phyloP scores from a whole-genome alignment of 2,113 vertebrate genomes.

The Sakesphorus luctuosus region DNA sequence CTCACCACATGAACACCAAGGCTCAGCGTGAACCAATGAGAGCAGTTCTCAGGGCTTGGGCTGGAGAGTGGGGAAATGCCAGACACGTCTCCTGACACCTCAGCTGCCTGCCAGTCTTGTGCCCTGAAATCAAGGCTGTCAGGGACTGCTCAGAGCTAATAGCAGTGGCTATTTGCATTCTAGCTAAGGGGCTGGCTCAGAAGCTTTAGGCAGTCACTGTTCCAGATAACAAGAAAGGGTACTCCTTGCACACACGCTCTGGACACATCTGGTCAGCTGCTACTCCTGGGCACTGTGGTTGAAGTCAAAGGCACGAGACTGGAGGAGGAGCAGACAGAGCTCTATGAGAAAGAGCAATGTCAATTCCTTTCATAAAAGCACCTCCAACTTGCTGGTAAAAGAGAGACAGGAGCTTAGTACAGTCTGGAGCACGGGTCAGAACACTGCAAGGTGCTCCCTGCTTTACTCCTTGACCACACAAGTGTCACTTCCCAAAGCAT shows the following conservation, averaged over 20 bases:
- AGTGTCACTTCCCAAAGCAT: background rate
- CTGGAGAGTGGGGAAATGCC: background rate
- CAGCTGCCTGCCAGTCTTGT: slow-evolving; percentile 5
- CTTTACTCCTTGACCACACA: background rate
- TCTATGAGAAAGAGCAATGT: background rate
- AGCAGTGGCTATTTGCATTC: background rate
- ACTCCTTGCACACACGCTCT: background rate
- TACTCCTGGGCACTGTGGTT: background rate
- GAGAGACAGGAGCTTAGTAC: background rate
- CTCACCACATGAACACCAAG: background rate
- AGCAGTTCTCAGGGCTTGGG: background rate
- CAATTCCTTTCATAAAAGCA: background rate
- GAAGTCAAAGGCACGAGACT: background rate
- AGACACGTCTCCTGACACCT: background rate
- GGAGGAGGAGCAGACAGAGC: background rate
- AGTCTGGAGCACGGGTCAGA: background rate
- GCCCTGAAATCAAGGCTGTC: slow-evolving; percentile 2
- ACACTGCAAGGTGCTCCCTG: background rate
- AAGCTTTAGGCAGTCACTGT: background rate
- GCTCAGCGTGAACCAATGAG: background rate
- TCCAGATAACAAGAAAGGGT: background rate
- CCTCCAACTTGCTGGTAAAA: background rate
- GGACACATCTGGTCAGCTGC: slow-evolving; percentile 11
- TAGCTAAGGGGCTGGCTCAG: background rate
- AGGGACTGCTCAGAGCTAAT: slow-evolving; percentile 5